Conservation (phyloP, 2,888 invertebrate species). For the Coenonympha glycerion region DNA sequence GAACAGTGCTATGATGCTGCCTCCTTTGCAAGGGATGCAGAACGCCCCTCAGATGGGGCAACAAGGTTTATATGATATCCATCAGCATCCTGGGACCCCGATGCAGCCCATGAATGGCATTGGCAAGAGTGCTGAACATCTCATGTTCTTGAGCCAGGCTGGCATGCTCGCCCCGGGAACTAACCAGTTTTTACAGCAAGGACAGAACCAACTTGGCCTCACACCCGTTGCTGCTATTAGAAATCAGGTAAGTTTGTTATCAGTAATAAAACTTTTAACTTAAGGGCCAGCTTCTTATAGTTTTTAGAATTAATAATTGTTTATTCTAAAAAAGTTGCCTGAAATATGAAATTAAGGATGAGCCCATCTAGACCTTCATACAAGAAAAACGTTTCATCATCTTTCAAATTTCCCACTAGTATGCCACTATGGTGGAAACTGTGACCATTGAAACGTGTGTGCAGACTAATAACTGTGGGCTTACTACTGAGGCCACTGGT, state of each 20-base stretch:
- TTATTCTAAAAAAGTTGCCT: too few relatives aligned
- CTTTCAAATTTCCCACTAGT: too few relatives aligned
- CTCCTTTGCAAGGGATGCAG: constrained; percentile 67
- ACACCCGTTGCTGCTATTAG: constrained; percentile 68
- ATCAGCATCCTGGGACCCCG: constrained; percentile 65
- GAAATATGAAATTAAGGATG: too few relatives aligned
- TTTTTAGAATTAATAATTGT: too few relatives aligned
- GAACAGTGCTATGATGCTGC: constrained; percentile 70
- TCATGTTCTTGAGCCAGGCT: constrained; percentile 71
- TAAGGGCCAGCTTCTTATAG: too few relatives aligned
- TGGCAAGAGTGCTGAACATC: constrained; percentile 68
- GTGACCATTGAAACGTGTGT: too few relatives aligned
- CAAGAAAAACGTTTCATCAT: too few relatives aligned
- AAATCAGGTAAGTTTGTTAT: constrained; percentile 57
- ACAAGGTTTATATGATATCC: constrained; percentile 70
- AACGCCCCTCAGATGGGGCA: constrained; percentile 71
- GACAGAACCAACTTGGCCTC: constrained; percentile 76
- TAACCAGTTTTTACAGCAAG: constrained; percentile 78
- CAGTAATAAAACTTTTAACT: too few relatives aligned
- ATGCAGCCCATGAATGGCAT: constrained; percentile 74
- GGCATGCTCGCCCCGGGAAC: constrained; percentile 77
- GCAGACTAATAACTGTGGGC: too few relatives aligned
- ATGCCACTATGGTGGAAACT: too few relatives aligned
- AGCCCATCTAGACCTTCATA: too few relatives aligned
- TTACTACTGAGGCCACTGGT: too few relatives aligned